Evolutionary conservation across 2,888 invertebrate genomes (phyloP), one percentile per base, ranked within the genome.

Genomic region (Neuroscelio doddi): DNA sequence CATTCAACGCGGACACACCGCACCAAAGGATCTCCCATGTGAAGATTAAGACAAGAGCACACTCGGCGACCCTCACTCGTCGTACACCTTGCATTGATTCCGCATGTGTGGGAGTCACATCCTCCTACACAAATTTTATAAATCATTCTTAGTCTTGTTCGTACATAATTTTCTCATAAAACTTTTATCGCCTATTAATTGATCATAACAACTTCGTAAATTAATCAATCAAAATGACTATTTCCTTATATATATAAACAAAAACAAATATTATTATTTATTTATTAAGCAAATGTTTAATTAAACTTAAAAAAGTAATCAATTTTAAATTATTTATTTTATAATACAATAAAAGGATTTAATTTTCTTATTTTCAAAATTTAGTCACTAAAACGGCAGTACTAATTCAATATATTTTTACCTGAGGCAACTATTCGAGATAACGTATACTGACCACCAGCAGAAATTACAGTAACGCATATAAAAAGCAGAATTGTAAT

Each of bases 11-110:
- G 89, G 74, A 89, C 88, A 81, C 95, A 95, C 71, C 89, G 88
- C 0, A 88, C 86, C 61, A 93, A 85, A 0, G 95, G 93, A 84
- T 94, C 93, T 24, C 94, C 95, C 70, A 91, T 91, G 82, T 93
- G 90, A 0, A 93, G 91, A 7, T 92, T 90, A 68, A 93, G 86
- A 74, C 93, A 94, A 16, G 93, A 92, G 79, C 94, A 94, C 3
- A 93, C 93, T 0, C 93, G 92, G 49, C 93, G 87, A 66, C 92
- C 92, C 68, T 90, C 91, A 61, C 83, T 84, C 36, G 84, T 77
- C 16, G 84, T 81, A 52, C 86, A 86, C 65, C 81, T 81, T 17
- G 85, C 85, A 57, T 86, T 85, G 8, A 68, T 63, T 44, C 85
- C 85, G 58, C 85, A 86, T 29, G 83, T 84, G 61, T 78, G 71